Conservation (phyloP, 2,113 vertebrate species). For the Syngnathus floridae region DNA sequence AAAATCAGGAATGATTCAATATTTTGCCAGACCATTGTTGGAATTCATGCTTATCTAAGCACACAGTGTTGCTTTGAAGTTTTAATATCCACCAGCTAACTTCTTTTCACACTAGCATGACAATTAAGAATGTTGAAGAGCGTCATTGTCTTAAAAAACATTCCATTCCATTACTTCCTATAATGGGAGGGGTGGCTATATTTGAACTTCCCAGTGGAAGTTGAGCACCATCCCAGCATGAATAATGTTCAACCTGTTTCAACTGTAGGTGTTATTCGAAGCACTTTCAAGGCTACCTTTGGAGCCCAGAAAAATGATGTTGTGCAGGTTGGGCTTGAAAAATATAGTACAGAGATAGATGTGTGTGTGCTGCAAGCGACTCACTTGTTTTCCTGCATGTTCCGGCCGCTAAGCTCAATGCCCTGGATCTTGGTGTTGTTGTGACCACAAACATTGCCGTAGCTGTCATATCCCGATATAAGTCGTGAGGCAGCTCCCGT, state of each 20-base stretch:
- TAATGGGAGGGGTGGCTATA: no score
- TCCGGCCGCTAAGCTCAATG: constrained; percentile 80
- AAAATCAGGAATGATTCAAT: not conserved
- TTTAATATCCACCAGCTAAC: not conserved
- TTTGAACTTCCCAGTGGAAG: no score
- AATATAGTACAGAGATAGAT: not conserved
- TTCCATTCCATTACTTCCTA: no score
- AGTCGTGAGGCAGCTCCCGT: constrained; percentile 89
- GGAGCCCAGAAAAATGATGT: not conserved
- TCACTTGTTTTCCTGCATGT: constrained; percentile 86
- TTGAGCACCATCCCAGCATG: no score
- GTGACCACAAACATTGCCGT: constrained; percentile 91
- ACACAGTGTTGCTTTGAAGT: not conserved
- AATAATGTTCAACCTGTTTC: no score
- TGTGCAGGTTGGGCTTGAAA: not conserved
- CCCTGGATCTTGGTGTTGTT: constrained; percentile 83
- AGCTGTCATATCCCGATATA: constrained; percentile 91
- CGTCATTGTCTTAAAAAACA: not conserved
- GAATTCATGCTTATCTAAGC: not conserved
- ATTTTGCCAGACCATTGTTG: not conserved
- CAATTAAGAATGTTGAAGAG: not conserved
- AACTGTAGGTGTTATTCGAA: not conserved
- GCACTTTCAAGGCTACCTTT: no score
- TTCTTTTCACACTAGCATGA: not conserved
- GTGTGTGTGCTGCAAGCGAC: constrained; percentile 26